Percentiles rank a stretch among this genome's conserved stretches.
phyloP scores from a whole-genome alignment of 2,888 invertebrate species.

The Acleris sparsana region DNA sequence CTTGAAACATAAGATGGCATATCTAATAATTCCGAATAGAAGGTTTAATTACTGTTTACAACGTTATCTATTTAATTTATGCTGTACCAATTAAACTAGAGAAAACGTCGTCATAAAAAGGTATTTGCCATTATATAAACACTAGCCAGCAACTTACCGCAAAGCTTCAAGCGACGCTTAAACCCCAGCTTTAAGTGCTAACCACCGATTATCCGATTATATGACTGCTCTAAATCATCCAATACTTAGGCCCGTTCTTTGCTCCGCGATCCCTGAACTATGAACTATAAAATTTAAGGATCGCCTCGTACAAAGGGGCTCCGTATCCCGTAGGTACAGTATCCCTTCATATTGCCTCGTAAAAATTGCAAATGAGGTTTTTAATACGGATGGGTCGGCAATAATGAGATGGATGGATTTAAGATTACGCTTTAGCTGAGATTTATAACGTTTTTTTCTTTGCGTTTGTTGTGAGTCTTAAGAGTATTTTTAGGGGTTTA shows the following conservation, averaged over 20 bases:
- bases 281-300: slow-evolving; percentile 81
- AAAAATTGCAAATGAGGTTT: slow-evolving; percentile 77
- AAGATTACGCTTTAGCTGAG: slow-evolving; percentile 47
- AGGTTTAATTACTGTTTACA: no score
- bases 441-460: slow-evolving; percentile 44
- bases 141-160: slow-evolving; percentile 41
- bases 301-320: slow-evolving; percentile 68
- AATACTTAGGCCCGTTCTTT: slow-evolving; percentile 68
- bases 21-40: no score
- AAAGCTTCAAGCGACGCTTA: slow-evolving; percentile 45
- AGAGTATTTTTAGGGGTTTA: not conserved
- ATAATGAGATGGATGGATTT: slow-evolving; percentile 63
- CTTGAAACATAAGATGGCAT: no score
- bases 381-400: slow-evolving; percentile 57
- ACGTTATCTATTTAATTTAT: no score
- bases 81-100: no score
- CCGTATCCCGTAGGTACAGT: slow-evolving; percentile 55
- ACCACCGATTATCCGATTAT: slow-evolving; percentile 75
- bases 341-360: slow-evolving; percentile 65
- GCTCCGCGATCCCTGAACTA: slow-evolving; percentile 66
- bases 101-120: no score
- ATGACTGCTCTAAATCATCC: slow-evolving; percentile 76
- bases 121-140: no score
- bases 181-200: slow-evolving; percentile 63
- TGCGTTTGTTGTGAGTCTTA: not conserved